Conservation (phyloP, 2,888 invertebrate genomes). For the Andrena chrysosceles region DNA sequence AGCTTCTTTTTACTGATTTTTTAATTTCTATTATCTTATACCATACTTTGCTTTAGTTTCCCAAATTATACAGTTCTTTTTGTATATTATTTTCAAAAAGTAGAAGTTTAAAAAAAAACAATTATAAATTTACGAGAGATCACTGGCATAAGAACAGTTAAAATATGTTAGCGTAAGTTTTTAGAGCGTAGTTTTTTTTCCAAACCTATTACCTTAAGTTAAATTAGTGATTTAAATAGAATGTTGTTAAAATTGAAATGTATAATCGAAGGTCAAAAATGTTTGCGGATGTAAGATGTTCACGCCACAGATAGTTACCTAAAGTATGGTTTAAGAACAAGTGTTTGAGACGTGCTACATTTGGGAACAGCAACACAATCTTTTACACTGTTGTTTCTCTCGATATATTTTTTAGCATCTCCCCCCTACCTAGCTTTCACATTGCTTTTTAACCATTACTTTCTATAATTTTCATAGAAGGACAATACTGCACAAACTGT, state of each 20-base stretch:
- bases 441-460: constrained; percentile 59
- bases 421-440: constrained; percentile 52
- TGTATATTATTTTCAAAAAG: constrained; percentile 26
- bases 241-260: not conserved
- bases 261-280: not conserved
- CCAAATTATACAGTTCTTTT: constrained; percentile 9
- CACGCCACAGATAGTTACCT: not conserved
- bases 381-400: constrained; percentile 38
- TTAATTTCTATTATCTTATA: constrained; percentile 37
- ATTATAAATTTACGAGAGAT: not conserved
- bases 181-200: constrained; percentile 17
- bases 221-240: not conserved
- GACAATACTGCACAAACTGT: constrained; percentile 76
- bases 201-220: constrained; percentile 1
- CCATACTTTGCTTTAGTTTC: constrained; percentile 42
- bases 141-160: not conserved
- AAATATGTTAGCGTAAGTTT: constrained; percentile 4
- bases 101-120: constrained; percentile 26
- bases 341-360: constrained; percentile 35
- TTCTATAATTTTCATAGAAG: constrained; percentile 70
- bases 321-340: constrained; percentile 55
- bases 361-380: constrained; percentile 32
- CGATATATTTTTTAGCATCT: constrained; percentile 51
- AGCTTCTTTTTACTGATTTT: constrained; percentile 38
- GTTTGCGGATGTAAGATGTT: constrained; percentile 11